Percentiles rank a stretch among this genome's conserved stretches.
Evolutionary conservation across 1,140 invertebrate species (phyloP).

Genomic region (Heliothis virescens): DNA sequence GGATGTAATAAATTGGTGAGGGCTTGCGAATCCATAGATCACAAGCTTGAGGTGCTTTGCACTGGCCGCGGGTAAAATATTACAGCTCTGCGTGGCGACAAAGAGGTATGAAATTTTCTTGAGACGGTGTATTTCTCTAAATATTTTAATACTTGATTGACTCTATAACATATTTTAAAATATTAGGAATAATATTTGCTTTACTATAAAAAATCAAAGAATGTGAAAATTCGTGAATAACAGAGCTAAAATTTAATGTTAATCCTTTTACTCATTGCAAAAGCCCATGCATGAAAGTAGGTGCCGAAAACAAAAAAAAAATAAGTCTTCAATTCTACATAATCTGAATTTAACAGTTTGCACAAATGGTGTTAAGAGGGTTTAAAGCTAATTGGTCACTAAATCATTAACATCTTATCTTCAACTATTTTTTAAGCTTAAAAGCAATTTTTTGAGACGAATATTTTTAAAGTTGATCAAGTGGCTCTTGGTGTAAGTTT

Average conservation of each 20-base stretch:
- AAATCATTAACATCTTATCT: not conserved
- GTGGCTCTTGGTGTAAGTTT: slow-evolving; percentile 19
- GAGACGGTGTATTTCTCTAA: not conserved
- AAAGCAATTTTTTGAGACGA: too few relatives aligned
- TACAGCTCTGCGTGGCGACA: slow-evolving; percentile 17
- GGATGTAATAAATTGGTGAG: slow-evolving; percentile 66
- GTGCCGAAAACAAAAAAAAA: too few relatives aligned
- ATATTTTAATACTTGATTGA: not conserved
- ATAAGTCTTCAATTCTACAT: too few relatives aligned
- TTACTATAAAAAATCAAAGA: too few relatives aligned
- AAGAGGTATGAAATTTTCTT: slow-evolving; percentile 25
- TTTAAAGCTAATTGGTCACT: slow-evolving; percentile 1
- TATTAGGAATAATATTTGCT: too few relatives aligned
- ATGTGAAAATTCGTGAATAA: too few relatives aligned
- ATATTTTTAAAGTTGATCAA: not conserved
- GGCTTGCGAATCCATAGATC: slow-evolving; percentile 64
- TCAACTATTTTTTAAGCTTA: slow-evolving; percentile 3
- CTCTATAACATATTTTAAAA: too few relatives aligned
- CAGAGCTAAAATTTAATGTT: too few relatives aligned
- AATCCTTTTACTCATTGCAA: too few relatives aligned
- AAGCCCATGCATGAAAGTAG: too few relatives aligned
- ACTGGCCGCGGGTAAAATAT: slow-evolving; percentile 48
- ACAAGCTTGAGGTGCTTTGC: slow-evolving; percentile 50
- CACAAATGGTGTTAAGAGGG: not conserved
- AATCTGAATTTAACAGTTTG: too few relatives aligned